Evolutionary conservation across 2,113 vertebrate genomes (phyloP), one percentile per base, ranked within the genome.

Genomic region (Silurus meridionalis): DNA sequence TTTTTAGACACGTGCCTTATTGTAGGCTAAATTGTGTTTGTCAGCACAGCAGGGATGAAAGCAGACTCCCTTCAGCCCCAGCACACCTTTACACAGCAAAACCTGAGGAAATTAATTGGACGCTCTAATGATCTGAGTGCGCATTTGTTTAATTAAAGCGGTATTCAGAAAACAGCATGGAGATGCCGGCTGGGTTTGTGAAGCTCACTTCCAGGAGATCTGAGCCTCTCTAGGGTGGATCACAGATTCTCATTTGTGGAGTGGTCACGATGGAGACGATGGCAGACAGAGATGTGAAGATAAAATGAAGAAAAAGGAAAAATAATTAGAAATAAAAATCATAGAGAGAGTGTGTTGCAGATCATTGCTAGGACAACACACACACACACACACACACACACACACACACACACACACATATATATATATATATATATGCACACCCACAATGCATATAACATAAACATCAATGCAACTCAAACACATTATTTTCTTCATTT

Each of bases 241-340:
- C 90, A 84, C 85, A 86, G 93, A 94, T 93, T 86, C 88, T 93
- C 94, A 94, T 94, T 91, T 91, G 17, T 78, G 85, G 88, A 93
- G 91, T 89, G 87, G 86, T 48, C 82, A 66, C 88, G 87, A 85
- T 92, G 93, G 92, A 13, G n/a, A 25, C 23, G 25, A 13, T 14
- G 1, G 52, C 7, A 50, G 46, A 50, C 4, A 52, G 9, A 72
- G 15, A 50, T 10, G 37, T 37, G 37, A 37, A 37, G 37, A 72
- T 8, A 72, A 28, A 28, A 69, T 6, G 28, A 14, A 71, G 3
- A 19, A 17, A 71, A 71, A 37, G 37, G 14, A 46, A 37, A 46
- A 7, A 15, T 2, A 71, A 8, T 15, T 37, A 0, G 13, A 5
- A 69, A 17, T 37, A 37, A 91, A 90, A 92, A 92, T 93, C 89